Evolutionary conservation across 1,140 invertebrate species (phyloP).

Genomic region (Drosophila nasuta): DNA sequence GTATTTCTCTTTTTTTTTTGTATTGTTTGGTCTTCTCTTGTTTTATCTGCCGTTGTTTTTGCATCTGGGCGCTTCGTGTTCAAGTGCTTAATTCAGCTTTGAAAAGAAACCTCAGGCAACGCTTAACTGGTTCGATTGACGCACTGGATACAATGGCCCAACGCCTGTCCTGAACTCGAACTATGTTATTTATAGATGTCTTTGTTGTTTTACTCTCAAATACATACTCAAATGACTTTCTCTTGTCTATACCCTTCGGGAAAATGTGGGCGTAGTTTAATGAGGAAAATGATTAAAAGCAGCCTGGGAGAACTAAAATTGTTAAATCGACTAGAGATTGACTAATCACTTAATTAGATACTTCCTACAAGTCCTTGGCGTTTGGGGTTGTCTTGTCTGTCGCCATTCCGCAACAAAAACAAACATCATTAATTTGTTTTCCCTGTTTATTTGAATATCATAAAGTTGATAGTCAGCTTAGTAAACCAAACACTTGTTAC

Average conservation of each 20-base stretch:
- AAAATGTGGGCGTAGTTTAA: constrained; percentile 1
- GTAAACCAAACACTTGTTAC: constrained; percentile 75
- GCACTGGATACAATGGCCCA: constrained; percentile 22
- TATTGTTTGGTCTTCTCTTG: constrained; percentile 4
- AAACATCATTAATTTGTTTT: not conserved
- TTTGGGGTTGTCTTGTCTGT: too few species aligned
- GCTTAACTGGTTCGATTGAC: constrained; percentile 60
- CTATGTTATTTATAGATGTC: constrained; percentile 51
- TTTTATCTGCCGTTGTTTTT: constrained; percentile 38
- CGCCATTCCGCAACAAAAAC: too few species aligned
- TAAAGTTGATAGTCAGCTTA: constrained; percentile 16
- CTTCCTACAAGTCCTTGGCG: too few species aligned
- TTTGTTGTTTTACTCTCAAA: constrained; percentile 32
- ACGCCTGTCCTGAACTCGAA: not conserved
- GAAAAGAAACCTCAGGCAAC: constrained; percentile 31
- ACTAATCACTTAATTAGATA: too few species aligned
- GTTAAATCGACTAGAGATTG: not conserved
- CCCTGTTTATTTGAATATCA: constrained; percentile 3
- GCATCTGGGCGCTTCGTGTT: constrained; percentile 62
- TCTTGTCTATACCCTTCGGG: not conserved
- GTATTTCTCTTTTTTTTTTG: not conserved
- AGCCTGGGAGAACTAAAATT: not conserved
- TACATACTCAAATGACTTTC: constrained; percentile 21
- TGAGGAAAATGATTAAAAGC: not conserved
- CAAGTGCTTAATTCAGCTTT: constrained; percentile 56